Conservation (phyloP, 1,140 invertebrate genomes). For the Zeugodacus cucurbitae region DNA sequence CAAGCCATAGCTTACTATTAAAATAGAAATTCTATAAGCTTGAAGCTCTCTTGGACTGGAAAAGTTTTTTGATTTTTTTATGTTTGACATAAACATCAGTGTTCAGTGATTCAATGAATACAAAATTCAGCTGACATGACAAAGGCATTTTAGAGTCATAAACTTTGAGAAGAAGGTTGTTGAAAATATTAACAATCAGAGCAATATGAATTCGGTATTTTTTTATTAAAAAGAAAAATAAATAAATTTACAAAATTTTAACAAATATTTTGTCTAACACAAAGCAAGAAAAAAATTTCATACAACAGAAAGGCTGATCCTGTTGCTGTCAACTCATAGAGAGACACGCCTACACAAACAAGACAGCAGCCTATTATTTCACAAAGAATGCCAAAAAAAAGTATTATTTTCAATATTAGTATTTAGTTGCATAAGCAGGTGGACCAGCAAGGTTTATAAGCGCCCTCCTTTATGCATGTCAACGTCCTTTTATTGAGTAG, state of each 20-base stretch:
- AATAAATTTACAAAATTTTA: not conserved
- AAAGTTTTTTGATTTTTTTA: no score
- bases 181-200: not conserved
- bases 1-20: no score
- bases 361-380: not conserved
- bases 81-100: no score
- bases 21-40: no score
- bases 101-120: no score
- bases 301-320: not conserved
- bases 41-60: no score
- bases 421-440: not conserved
- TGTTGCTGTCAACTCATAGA: not conserved
- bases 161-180: no score
- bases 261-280: not conserved
- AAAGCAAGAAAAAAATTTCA: not conserved
- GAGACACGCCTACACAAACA: no score
- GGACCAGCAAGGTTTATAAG: not conserved
- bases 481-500: not conserved
- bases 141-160: no score
- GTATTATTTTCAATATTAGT: not conserved
- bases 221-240: not conserved
- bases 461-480: not conserved
- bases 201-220: not conserved
- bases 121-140: no score
- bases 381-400: not conserved